A percentile compares a stretch with the other conserved stretches of the same genome.
Conservation (phyloP, 2,797 vertebrate genomes). For the Channallabes apus region DNA sequence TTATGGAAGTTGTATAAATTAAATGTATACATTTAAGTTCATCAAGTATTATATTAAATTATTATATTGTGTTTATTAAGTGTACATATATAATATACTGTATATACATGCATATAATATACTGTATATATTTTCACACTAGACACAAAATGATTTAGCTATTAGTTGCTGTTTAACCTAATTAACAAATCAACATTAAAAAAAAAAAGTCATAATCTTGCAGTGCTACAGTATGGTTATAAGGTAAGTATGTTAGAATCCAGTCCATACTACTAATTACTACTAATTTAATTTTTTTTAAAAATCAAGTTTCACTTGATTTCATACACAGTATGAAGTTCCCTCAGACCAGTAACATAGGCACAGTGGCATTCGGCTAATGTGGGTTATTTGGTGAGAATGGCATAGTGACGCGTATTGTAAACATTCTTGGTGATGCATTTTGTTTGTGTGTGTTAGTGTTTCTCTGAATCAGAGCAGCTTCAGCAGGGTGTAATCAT, state of each 20-base stretch:
- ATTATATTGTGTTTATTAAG: too few relatives aligned
- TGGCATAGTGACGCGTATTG: too few relatives aligned
- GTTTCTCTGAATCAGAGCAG: constrained; percentile 1
- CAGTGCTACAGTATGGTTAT: not conserved
- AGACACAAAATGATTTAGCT: not conserved
- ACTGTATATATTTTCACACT: too few relatives aligned
- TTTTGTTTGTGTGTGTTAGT: not conserved
- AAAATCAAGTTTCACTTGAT: not conserved
- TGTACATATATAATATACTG: too few relatives aligned
- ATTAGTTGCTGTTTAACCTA: not conserved
- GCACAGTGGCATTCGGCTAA: not conserved
- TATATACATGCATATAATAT: too few relatives aligned
- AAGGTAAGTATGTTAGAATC: not conserved
- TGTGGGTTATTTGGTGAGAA: too few relatives aligned
- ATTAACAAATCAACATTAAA: too few relatives aligned
- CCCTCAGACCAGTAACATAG: not conserved
- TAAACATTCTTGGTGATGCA: not conserved
- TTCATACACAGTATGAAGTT: not conserved
- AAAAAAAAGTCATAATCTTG: not conserved
- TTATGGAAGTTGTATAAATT: not conserved
- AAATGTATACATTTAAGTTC: not conserved
- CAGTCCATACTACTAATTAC: not conserved
- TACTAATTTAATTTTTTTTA: too few relatives aligned
- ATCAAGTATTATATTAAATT: not conserved
- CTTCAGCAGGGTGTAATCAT: not conserved